Evolutionary conservation across 2,113 vertebrate genomes (phyloP).

Genomic region (Neolamprologus kungweensis): DNA sequence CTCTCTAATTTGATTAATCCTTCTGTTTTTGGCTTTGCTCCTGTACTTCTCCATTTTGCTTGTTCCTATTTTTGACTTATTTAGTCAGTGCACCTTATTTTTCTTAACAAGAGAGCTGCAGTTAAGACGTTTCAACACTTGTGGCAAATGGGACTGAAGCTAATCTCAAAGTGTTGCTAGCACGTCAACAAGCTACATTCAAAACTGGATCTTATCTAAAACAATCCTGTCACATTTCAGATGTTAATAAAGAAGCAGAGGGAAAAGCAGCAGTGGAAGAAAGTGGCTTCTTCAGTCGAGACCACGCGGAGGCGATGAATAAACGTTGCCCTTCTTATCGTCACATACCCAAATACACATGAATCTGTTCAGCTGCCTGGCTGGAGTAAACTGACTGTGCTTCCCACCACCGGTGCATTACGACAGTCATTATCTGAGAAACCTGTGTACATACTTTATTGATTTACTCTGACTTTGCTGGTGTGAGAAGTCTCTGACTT

Average conservation of each 20-base stretch:
- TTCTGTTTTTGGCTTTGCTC: background rate
- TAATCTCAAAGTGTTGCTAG: background rate
- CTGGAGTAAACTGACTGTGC: background rate
- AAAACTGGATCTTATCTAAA: background rate
- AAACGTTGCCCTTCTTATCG: background rate
- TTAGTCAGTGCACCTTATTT: rapidly evolving
- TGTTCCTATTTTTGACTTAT: background rate
- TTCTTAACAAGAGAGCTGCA: background rate
- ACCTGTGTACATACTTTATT: background rate
- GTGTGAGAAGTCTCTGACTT: background rate
- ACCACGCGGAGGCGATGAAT: background rate
- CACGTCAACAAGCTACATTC: background rate
- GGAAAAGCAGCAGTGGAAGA: background rate
- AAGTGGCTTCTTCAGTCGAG: background rate
- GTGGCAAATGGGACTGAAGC: background rate
- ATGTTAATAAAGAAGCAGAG: background rate
- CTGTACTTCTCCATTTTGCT: background rate
- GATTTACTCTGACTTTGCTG: background rate
- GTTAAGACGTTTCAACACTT: background rate
- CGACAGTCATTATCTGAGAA: background rate
- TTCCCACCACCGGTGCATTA: background rate
- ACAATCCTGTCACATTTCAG: background rate
- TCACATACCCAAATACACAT: background rate
- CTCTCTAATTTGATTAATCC: background rate
- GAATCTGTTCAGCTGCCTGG: background rate